phyloP scores from a whole-genome alignment of 2,888 invertebrate species.

The Epirrhoe tristata region DNA sequence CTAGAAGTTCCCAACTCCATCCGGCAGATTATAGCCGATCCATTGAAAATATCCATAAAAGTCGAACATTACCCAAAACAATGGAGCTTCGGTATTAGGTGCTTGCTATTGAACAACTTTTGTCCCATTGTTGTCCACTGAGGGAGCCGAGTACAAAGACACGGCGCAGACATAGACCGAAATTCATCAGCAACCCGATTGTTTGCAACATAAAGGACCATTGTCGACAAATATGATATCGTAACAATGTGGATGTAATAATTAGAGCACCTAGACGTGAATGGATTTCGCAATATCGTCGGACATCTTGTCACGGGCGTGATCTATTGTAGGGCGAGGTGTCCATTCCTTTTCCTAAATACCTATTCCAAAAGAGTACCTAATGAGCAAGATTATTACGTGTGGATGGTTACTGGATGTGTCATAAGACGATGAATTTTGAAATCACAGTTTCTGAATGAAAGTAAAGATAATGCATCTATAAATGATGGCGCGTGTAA shows the following conservation, averaged over 20 bases:
- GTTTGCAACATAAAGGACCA: constrained; percentile 84
- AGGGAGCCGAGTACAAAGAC: constrained; percentile 82
- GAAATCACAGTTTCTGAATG: too few relatives aligned
- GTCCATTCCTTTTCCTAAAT: constrained; percentile 6
- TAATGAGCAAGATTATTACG: not conserved
- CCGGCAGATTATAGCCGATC: constrained; percentile 81
- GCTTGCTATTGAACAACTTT: constrained; percentile 85
- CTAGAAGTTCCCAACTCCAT: constrained; percentile 75
- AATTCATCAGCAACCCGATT: constrained; percentile 85
- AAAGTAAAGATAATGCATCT: too few relatives aligned
- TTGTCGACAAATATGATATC: constrained; percentile 85
- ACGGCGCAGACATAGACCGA: constrained; percentile 83
- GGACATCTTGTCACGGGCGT: constrained; percentile 19
- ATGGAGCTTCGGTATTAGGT: constrained; percentile 83
- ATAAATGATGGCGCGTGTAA: too few relatives aligned
- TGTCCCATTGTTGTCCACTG: constrained; percentile 84
- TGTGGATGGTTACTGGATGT: constrained; percentile 1
- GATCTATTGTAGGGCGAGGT: constrained; percentile 15
- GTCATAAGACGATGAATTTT: not conserved
- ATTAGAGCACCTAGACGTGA: constrained; percentile 70
- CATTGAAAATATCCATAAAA: constrained; percentile 86
- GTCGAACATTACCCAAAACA: constrained; percentile 85
- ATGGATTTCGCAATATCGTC: constrained; percentile 34
- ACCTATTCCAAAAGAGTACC: not conserved
- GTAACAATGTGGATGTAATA: constrained; percentile 81